Evolutionary conservation across 2,113 vertebrate genomes (phyloP).

Genomic region (Actenoides lindsayi): DNA sequence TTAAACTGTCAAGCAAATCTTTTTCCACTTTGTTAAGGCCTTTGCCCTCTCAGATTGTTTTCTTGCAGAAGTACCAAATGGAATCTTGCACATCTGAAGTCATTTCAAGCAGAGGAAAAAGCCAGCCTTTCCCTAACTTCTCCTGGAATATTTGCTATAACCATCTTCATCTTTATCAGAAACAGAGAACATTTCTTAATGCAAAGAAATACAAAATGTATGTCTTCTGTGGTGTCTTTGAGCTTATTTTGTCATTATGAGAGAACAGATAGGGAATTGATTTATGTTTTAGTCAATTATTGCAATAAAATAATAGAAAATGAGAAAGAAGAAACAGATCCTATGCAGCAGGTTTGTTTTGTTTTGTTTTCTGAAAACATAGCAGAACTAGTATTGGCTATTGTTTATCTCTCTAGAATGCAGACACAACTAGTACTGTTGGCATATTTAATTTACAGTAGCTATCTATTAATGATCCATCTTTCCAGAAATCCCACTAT

Average conservation of each 20-base stretch:
- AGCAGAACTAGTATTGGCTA: neutral
- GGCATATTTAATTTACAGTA: neutral
- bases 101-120: conserved; percentile 16
- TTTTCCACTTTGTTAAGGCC: conserved; percentile 35
- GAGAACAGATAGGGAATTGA: neutral
- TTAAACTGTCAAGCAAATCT: conserved; percentile 38
- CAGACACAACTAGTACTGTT: neutral
- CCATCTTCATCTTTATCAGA: conserved; percentile 1
- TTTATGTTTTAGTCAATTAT: neutral
- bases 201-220: neutral
- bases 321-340: neutral
- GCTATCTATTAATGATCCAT: neutral
- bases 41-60: conserved; percentile 40
- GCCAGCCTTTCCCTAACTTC: neutral
- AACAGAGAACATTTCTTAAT: neutral
- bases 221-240: neutral
- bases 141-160: neutral
- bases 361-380: neutral
- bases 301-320: neutral
- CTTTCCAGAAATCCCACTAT: neutral
- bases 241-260: neutral
- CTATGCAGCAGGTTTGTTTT: neutral
- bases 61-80: conserved; percentile 58
- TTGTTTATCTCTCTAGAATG: neutral
- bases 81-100: conserved; percentile 63